Evolutionary conservation across 2,888 invertebrate genomes (phyloP).

Genomic region (Branchellion lobata): DNA sequence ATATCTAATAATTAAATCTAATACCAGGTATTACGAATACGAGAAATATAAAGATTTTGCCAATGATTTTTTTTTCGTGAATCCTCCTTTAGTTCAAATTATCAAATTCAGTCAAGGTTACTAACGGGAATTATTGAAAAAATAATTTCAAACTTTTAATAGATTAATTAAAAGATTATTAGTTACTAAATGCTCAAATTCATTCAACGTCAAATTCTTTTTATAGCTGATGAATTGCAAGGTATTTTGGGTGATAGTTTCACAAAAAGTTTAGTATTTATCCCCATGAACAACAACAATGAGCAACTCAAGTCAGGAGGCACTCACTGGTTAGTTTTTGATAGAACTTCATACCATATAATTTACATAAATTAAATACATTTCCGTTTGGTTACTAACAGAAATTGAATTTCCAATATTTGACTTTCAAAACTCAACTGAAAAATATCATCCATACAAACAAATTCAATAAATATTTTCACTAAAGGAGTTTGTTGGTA

Average conservation of each 20-base stretch:
- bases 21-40: constrained; percentile 19
- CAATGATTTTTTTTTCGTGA: constrained; percentile 13
- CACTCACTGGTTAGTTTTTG: constrained; percentile 38
- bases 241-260: constrained; percentile 13
- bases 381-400: not conserved
- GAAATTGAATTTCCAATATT: too few relatives aligned
- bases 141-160: too few relatives aligned
- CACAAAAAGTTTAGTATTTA: not conserved
- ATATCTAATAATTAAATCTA: not conserved
- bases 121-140: too few relatives aligned
- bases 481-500: constrained; percentile 36
- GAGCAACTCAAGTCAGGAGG: constrained; percentile 15
- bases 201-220: not conserved
- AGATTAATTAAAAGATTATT: not conserved
- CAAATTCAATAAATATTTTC: too few relatives aligned
- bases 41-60: not conserved
- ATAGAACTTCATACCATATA: too few relatives aligned
- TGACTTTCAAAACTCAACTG: too few relatives aligned
- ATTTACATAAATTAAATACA: not conserved
- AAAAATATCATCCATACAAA: too few relatives aligned
- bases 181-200: too few relatives aligned
- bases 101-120: constrained; percentile 23
- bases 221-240: not conserved
- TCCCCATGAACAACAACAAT: constrained; percentile 37
- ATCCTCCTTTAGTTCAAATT: constrained; percentile 12